These are phyloP conservation scores for Caenorhabditis plicata DNA, from an alignment of 2,888 invertebrate species.

Conservation along the genomic window DNA sequence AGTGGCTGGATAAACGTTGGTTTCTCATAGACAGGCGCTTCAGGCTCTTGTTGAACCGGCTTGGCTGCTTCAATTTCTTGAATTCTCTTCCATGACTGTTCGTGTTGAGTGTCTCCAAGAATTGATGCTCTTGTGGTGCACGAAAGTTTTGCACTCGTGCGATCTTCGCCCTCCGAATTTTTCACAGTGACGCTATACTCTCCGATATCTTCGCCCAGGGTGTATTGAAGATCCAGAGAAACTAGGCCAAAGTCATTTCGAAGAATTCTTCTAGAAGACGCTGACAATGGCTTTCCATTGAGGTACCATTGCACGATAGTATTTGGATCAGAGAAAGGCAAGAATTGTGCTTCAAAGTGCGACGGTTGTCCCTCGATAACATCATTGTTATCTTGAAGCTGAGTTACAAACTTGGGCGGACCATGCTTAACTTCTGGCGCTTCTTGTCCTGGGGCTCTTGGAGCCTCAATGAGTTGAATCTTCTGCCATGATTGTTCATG, in stretches of 20 bases:
- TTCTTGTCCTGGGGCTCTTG: slow-evolving; percentile 50
- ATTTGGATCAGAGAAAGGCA: slow-evolving; percentile 69
- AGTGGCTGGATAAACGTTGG: slow-evolving; percentile 92
- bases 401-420: slow-evolving; percentile 78
- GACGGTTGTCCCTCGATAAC: slow-evolving; percentile 78
- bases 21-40: slow-evolving; percentile 82
- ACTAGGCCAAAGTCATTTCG: slow-evolving; percentile 92
- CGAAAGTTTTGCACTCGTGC: slow-evolving; percentile 66
- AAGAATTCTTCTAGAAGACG: slow-evolving; percentile 52
- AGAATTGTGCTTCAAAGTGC: slow-evolving; percentile 84
- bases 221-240: slow-evolving; percentile 82
- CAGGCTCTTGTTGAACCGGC: slow-evolving; percentile 73
- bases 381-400: slow-evolving; percentile 43
- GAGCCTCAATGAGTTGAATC: slow-evolving; percentile 81
- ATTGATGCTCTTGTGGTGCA: slow-evolving; percentile 57
- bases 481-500: slow-evolving; percentile 89
- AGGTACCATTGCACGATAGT: slow-evolving; percentile 68
- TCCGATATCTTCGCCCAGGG: slow-evolving; percentile 75
- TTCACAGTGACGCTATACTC: slow-evolving; percentile 73
- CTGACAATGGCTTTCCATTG: slow-evolving; percentile 84
- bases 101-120: slow-evolving; percentile 86
- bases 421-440: slow-evolving; percentile 69
- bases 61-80: slow-evolving; percentile 77
- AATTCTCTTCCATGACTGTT: slow-evolving; percentile 86
- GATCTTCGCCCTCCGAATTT: slow-evolving; percentile 88